Base-by-base conservation (phyloP, 2,888 invertebrate genomes). In the Corythucha ciliata region DNA sequence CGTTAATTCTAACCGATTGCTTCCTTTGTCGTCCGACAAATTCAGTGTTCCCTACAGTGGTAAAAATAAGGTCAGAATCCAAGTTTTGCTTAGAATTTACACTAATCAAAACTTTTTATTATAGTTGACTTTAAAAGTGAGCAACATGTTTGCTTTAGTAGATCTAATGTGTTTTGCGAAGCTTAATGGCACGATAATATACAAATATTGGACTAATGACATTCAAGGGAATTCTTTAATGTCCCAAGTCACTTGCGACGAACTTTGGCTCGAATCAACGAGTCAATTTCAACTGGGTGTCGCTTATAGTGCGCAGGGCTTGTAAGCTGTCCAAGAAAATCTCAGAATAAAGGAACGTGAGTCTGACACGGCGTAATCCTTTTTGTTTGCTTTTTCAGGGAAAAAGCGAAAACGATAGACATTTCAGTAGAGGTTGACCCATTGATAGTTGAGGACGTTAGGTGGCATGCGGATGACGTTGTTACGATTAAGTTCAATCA, bases 121-220 rank as follows among this genome's bases (percentile, higher is more conserved):
- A 14, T 32, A 51, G 51, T 26, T 51, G n/a, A 37, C 27, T 3
- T 27, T 51, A 20, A 27, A 44, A 3, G 45, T 51, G 6, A 41
- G 45, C 29, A 51, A 27, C 45, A 36, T 51, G 34, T 26, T 32
- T 25, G 45, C 39, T 20, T 27, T 51, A n/a, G 37, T 39, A 4
- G 51, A 51, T 21, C n/a, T 51, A 14, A 10, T 51, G 12, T 51
- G 51, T 27, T 51, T 45, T 22, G 45, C 51, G n/a, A 34, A 45
- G 29, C 33, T 33, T 20, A 22, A 33, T 8, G 51, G 50, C 12
- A 5, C 24, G 10, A 18, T 51, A n/a, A 14, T 37, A 4, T 51
- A 51, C 45, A 51, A 51, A 45, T 16, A 16, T 1, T 51, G 51
- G 51, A 33, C 51, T 8, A 45, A 37, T 45, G 37, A 51, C n/a